Evolutionary conservation across 1,140 invertebrate genomes (phyloP).

Genomic region (Trinorchestia longiramus): DNA sequence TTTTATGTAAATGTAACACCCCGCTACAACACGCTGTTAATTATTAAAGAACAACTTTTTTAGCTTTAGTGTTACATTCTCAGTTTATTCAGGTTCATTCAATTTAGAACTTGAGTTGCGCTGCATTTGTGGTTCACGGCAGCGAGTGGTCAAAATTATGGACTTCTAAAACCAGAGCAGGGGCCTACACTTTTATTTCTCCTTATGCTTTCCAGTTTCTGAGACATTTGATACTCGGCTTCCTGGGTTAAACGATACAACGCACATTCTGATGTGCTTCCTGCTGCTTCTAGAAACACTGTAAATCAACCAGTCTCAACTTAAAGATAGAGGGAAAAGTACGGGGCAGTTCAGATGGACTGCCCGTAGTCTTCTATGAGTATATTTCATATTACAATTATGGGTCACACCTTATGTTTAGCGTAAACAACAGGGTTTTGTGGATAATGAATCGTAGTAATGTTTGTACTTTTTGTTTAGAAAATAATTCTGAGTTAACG

Average conservation of each 20-base stretch:
- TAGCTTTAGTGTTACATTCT: neutral
- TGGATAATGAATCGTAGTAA: neutral
- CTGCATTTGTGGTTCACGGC: neutral
- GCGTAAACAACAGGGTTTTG: neutral
- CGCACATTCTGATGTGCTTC: neutral
- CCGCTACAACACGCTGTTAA: neutral
- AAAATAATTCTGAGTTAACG: neutral
- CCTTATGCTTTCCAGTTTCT: neutral
- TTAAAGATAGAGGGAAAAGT: neutral
- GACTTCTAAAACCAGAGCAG: neutral
- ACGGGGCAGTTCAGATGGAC: neutral
- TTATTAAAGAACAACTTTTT: neutral
- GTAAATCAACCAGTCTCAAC: neutral
- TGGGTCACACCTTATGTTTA: neutral
- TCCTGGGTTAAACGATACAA: neutral
- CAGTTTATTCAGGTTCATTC: neutral
- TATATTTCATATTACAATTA: neutral
- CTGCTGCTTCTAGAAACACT: neutral
- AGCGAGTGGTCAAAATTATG: neutral
- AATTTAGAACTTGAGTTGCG: neutral
- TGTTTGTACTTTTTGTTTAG: neutral
- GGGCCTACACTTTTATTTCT: neutral
- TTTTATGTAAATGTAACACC: neutral
- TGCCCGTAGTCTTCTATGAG: neutral
- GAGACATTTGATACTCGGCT: neutral